Conservation (phyloP, 92 coral and sea anemone genomes). For the Palythoa caribaeorum region DNA sequence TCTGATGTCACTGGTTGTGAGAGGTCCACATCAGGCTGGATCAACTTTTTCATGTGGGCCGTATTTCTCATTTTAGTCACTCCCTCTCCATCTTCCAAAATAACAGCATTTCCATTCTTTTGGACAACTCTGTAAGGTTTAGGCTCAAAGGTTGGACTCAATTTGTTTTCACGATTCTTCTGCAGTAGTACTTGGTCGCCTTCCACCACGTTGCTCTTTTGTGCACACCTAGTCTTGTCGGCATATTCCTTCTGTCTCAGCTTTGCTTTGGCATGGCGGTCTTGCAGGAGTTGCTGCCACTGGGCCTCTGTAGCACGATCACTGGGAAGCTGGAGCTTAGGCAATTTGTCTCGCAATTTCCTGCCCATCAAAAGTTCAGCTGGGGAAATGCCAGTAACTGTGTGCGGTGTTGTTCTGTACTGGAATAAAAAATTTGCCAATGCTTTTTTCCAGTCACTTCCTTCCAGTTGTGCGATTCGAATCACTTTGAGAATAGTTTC, state of each 20-base stretch:
- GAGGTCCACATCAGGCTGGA: background rate
- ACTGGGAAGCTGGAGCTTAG: conserved; percentile 12
- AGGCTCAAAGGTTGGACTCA: background rate
- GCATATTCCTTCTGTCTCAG: conserved; percentile 49
- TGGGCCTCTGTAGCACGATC: conserved; percentile 26
- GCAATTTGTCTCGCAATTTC: conserved; percentile 47
- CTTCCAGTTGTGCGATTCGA: conserved; percentile 59
- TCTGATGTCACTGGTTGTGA: background rate
- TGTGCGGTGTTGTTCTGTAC: conserved; percentile 51
- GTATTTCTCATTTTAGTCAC: background rate
- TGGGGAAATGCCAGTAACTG: conserved; percentile 36
- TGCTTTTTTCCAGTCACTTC: conserved; percentile 59
- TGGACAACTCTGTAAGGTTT: background rate
- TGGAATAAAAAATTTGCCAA: conserved; percentile 55
- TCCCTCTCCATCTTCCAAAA: background rate
- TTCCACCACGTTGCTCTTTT: conserved; percentile 29
- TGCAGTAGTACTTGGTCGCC: conserved; percentile 47
- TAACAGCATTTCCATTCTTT: too few species aligned
- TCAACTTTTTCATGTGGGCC: background rate
- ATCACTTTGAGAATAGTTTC: conserved; percentile 59
- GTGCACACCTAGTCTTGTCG: conserved; percentile 42
- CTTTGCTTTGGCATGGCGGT: conserved; percentile 48
- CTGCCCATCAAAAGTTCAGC: conserved; percentile 55
- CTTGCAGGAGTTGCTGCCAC: conserved; percentile 41
- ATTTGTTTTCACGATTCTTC: conserved; percentile 37